Conservation (phyloP, 2,797 vertebrate species). For the Dromococcyx pavoninus region DNA sequence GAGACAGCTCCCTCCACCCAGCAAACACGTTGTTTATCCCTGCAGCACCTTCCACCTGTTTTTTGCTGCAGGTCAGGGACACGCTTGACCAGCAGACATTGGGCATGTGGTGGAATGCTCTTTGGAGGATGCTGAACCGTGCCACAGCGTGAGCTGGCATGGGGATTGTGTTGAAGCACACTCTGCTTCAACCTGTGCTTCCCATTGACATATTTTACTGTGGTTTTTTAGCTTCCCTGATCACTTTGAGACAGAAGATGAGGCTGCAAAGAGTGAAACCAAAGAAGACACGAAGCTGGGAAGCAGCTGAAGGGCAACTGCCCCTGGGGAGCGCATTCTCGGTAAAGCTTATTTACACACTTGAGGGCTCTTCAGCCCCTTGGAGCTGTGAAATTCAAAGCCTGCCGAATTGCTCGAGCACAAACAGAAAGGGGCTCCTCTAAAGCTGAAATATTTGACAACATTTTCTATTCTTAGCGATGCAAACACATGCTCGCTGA, state of each 20-base stretch:
- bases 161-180: too few species aligned
- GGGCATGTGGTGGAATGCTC: not conserved
- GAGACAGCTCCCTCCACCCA: not conserved
- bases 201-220: not conserved
- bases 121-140: not conserved
- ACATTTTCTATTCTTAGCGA: not conserved
- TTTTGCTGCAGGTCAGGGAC: not conserved
- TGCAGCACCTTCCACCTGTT: accelerated
- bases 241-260: not conserved
- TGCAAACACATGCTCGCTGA: not conserved
- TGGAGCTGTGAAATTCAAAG: conserved; percentile 18
- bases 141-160: accelerated
- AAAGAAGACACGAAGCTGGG: not conserved
- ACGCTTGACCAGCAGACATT: accelerated
- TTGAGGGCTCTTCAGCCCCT: conserved; percentile 31
- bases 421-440: not conserved
- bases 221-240: not conserved
- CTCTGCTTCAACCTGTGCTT: not conserved
- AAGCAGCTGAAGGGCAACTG: not conserved
- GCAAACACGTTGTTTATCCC: not conserved
- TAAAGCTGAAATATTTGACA: not conserved
- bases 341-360: not conserved
- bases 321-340: not conserved
- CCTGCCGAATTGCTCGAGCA: not conserved
- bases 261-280: not conserved